Evolutionary conservation across 2,888 invertebrate genomes (phyloP).

Genomic region (Vandiemenella viatica): DNA sequence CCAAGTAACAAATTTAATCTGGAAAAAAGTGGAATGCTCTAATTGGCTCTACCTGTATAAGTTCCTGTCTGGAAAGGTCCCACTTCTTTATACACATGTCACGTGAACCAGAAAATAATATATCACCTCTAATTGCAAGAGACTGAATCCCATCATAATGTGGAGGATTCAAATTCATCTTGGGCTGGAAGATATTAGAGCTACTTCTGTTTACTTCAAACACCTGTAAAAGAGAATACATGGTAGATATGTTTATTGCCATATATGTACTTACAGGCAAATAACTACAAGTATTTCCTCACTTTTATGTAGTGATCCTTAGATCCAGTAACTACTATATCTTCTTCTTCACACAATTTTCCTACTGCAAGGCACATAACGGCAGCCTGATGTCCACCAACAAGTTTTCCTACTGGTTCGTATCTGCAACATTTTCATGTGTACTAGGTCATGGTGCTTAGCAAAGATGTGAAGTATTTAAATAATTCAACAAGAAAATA

Average conservation of each 20-base stretch:
- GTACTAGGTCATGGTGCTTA: background rate
- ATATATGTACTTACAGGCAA: too few species aligned
- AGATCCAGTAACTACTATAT: conserved; percentile 61
- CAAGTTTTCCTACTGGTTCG: conserved; percentile 53
- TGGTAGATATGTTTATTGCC: background rate
- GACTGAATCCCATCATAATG: conserved; percentile 84
- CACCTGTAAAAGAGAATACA: conserved; percentile 23
- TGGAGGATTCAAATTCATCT: conserved; percentile 61
- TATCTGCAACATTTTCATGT: conserved; percentile 30
- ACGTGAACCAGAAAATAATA: conserved; percentile 67
- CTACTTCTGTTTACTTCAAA: conserved; percentile 32
- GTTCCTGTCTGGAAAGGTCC: conserved; percentile 45
- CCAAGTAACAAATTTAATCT: too few species aligned
- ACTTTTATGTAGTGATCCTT: conserved; percentile 75
- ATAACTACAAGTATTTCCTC: too few species aligned
- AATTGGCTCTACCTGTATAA: conserved; percentile 43
- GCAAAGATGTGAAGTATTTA: too few species aligned
- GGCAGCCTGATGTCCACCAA: conserved; percentile 66
- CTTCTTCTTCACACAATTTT: conserved; percentile 35
- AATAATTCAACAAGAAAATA: too few species aligned
- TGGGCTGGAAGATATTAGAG: conserved; percentile 37
- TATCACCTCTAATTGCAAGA: conserved; percentile 46
- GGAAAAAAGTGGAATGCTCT: too few species aligned
- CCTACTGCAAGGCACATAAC: conserved; percentile 66
- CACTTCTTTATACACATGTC: conserved; percentile 79